Evolutionary conservation across 2,113 vertebrate genomes (phyloP), one percentile per base, ranked within the genome.

Genomic region (Himantopus leucocephalus): DNA sequence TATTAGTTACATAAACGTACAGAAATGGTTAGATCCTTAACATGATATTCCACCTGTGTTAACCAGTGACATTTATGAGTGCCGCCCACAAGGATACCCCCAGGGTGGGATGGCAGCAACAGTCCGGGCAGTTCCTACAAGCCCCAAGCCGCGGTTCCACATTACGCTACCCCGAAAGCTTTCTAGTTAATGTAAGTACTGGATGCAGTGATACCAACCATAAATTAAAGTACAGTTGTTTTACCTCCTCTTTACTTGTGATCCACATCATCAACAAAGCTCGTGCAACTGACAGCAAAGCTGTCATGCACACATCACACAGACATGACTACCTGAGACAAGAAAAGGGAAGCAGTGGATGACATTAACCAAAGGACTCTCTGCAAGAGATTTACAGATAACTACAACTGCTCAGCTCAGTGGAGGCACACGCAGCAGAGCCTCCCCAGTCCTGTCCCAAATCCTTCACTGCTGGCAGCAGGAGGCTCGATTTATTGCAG

Each of bases 31-130:
- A 32, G 26, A 59, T 87, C 97, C 98, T 99, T 99, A 98, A 98
- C 80, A 2, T 3, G 43, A 1, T 26, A 18, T 94, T 85, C 53
- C 90, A 99, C 98, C 95, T 74, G 96, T 99, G 95, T 91, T 99
- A 90, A 95, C 97, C 66, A 82, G 58, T 30, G 92, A 35, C 5
- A 6, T 96, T 21, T 98, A 98, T 9, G 96, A 98, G 39, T 5
- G 68, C 39, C 97, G 97, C 93, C 93, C 96, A 3, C 66, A 85
- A 52, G 96, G 96, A n/a, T 94, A 63, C 74, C 96, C 96, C 6
- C 59, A 84, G 30, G 96, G 84, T 21, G 94, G 92, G 67, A 96
- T 96, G 93, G 97, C 94, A 43, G 90, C 97, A 71, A 79, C 60
- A 53, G 81, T 97, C 67, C 95, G n/a, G 41, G 97, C 77, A 37